A percentile compares a stretch with the other conserved stretches of the same genome.
These are phyloP conservation scores for Orientallactaga sibirica DNA, from an alignment of 2,797 vertebrate genomes.

Conservation along the genomic window DNA sequence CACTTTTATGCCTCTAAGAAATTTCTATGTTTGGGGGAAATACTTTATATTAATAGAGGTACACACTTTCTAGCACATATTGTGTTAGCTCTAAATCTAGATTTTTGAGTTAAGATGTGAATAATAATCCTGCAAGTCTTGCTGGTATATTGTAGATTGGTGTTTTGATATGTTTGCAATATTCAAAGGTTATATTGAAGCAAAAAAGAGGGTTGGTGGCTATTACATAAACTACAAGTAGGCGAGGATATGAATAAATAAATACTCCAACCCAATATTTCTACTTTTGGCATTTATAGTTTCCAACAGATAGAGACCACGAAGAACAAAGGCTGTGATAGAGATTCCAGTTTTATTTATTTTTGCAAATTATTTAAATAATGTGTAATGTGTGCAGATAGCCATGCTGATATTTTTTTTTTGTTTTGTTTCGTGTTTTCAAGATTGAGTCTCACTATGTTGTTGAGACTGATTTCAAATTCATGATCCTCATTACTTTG, in stretches of 20 bases:
- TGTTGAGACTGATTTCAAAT: background rate
- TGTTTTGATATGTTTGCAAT: conserved; percentile 5
- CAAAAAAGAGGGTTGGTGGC: background rate
- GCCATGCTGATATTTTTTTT: background rate
- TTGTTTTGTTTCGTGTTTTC: background rate
- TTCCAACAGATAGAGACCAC: background rate
- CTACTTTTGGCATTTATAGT: background rate
- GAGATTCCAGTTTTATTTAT: conserved; percentile 1
- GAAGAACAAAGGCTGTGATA: background rate
- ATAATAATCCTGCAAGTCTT: background rate
- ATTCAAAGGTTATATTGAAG: conserved; percentile 20
- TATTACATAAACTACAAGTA: background rate
- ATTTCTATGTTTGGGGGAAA: conserved; percentile 5
- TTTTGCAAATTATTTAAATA: background rate
- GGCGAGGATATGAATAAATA: conserved; percentile 16
- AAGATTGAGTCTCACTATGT: background rate
- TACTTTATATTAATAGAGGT: background rate
- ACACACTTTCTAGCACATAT: conserved; percentile 13
- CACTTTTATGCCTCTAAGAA: background rate
- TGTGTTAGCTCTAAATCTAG: background rate
- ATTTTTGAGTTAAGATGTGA: conserved; percentile 53
- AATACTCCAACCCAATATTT: background rate
- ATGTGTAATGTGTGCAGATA: background rate
- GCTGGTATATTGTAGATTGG: background rate
- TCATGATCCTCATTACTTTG: background rate